These are phyloP conservation scores for Tenthredo scrophulariae DNA, from an alignment of 2,888 invertebrate species.

Conservation along the genomic window DNA sequence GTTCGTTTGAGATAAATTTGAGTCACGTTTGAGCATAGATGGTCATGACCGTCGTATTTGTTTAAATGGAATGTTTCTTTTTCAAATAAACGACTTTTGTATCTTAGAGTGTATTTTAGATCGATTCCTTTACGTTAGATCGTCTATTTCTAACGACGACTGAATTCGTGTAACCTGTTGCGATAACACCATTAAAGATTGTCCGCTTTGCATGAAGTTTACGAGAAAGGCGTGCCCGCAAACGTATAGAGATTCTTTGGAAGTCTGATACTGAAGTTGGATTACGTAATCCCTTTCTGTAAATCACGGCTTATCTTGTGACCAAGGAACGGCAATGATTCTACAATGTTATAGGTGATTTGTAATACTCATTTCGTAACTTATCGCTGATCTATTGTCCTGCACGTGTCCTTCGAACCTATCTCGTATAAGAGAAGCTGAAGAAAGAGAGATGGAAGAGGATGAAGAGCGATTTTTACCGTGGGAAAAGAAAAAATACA, in stretches of 20 bases:
- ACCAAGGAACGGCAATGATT: conserved; percentile 9
- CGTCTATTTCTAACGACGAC: not conserved
- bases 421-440: not conserved
- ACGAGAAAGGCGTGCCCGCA: not conserved
- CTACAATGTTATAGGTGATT: not conserved
- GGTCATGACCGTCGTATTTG: not conserved
- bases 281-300: not conserved
- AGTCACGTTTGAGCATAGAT: not conserved
- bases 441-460: not conserved
- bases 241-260: not conserved
- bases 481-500: not conserved
- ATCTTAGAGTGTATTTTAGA: not conserved
- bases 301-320: not conserved
- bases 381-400: conserved; percentile 7
- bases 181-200: not conserved
- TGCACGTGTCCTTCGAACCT: not conserved
- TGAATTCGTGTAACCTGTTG: not conserved
- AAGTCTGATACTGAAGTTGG: not conserved
- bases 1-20: not conserved
- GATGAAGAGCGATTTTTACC: conserved; percentile 17
- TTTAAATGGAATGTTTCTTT: not conserved
- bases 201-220: not conserved
- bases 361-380: not conserved
- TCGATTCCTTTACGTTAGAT: not conserved
- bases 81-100: not conserved